Conservation (phyloP, 2,797 vertebrate genomes). For the Acanthurus tractus region DNA sequence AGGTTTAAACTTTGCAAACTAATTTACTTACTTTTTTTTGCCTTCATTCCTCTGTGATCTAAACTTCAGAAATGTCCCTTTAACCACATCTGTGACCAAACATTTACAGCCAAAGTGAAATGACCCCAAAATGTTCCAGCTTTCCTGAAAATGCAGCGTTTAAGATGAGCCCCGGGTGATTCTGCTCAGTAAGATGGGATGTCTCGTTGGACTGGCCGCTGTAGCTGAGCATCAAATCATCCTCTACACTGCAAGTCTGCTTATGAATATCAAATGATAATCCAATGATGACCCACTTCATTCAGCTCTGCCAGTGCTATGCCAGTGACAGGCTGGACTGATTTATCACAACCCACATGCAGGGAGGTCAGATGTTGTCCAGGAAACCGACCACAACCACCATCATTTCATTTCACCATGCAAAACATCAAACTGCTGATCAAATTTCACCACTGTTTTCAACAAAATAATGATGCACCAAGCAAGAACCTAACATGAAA, state of each 20-base stretch:
- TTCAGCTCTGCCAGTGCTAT: constrained; percentile 21
- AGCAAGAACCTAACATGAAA: not conserved
- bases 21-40: constrained; percentile 24
- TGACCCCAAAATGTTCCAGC: not conserved
- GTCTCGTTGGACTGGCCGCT: constrained; percentile 19
- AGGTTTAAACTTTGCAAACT: not conserved
- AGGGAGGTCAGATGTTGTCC: constrained; percentile 33
- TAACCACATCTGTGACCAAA: not conserved
- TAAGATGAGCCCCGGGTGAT: not conserved
- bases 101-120: not conserved
- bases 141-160: constrained; percentile 7
- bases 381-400: constrained; percentile 33
- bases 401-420: not conserved
- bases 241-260: constrained; percentile 39
- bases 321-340: constrained; percentile 22
- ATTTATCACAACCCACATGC: constrained; percentile 26
- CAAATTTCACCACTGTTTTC: not conserved
- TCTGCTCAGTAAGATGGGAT: constrained; percentile 2
- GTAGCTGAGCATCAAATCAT: constrained; percentile 37
- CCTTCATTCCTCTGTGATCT: constrained; percentile 6
- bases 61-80: not conserved
- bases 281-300: constrained; percentile 80
- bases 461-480: not conserved
- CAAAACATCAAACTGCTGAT: not conserved
- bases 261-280: constrained; percentile 76